Base-by-base conservation (phyloP, 1,140 invertebrate genomes). In the Zaprionus nigranus region DNA sequence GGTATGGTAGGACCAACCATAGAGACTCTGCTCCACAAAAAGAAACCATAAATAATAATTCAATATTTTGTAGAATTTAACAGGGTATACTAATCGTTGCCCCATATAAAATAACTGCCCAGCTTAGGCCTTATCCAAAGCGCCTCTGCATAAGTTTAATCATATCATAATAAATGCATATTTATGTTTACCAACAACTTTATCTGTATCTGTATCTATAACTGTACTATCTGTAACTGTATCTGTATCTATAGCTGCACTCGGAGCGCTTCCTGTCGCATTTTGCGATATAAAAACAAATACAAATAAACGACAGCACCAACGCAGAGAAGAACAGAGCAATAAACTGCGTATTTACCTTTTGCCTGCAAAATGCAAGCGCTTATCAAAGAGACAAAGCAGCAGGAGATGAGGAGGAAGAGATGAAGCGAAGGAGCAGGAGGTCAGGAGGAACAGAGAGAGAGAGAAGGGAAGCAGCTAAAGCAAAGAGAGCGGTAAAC, bases 301-400 rank as follows among this genome's bases (percentile, higher is more conserved):
- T 51, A 68, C 22, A 68, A 68, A 68, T 51, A 67, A 13, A 22
- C 65, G 28, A 46, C 7, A 7, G n/a, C n/a, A 40, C 0, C 34
- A 5, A 38, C 34, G 3, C 6, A 28, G 54, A 65, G 7, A 13
- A 40, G 54, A 65, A 65, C 51, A 65, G 63, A 46, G 64, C 64
- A 66, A 66, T 75, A 71, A 75, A 75, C 43, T 34, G 38, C 17
- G 60, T 76, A 76, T 76, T 76, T 76, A 72, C 68, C 57, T 72
- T 72, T 60, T 49, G 22, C 22, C 61, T 61, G 56, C 46, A 61
- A 72, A 65, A 66, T 72, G 74, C 68, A 66, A 54, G 22, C n/a
- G 40, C 53, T 63, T 69, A 75, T 63, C 72, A 57, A 57, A 57
- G 28, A 1, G 11, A 46, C 12, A 67, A 11, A 49, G 40, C 7